A percentile compares a stretch with the other conserved stretches of the same genome.
Conservation (phyloP, 2,888 invertebrate species). For the Aplocera efformata region DNA sequence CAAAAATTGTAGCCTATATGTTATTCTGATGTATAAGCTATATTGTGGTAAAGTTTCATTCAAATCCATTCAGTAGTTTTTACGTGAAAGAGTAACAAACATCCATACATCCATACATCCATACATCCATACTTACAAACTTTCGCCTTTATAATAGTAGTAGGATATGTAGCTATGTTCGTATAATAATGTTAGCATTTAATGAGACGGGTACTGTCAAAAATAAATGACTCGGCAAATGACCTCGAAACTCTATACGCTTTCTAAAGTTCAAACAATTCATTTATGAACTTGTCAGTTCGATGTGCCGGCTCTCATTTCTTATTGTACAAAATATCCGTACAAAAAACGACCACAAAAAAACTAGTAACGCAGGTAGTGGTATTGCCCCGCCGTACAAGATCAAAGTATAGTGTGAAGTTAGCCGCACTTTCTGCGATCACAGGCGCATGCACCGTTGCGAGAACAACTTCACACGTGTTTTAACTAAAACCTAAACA, state of each 20-base stretch:
- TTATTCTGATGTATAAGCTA: no score
- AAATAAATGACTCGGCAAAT: no score
- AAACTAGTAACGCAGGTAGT: conserved; percentile 42
- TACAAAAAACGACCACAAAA: conserved; percentile 31
- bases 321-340: conserved; percentile 39
- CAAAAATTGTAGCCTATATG: no score
- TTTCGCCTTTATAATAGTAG: no score
- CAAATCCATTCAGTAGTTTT: no score
- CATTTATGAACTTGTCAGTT: conserved; percentile 27
- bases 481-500: conserved; percentile 25
- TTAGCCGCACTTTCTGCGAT: conserved; percentile 37
- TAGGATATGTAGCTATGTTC: no score
- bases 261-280: conserved; percentile 13
- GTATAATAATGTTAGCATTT: no score
- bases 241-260: not conserved
- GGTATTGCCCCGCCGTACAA: conserved; percentile 33
- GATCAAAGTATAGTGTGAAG: conserved; percentile 39
- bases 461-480: conserved; percentile 35
- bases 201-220: no score
- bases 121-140: no score
- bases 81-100: no score
- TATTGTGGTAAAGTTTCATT: no score
- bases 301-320: conserved; percentile 30
- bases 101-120: no score
- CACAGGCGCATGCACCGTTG: conserved; percentile 23